A percentile compares a stretch with the other conserved stretches of the same genome.
phyloP scores from a whole-genome alignment of 1,140 invertebrate genomes.

The Augochlora pura region DNA sequence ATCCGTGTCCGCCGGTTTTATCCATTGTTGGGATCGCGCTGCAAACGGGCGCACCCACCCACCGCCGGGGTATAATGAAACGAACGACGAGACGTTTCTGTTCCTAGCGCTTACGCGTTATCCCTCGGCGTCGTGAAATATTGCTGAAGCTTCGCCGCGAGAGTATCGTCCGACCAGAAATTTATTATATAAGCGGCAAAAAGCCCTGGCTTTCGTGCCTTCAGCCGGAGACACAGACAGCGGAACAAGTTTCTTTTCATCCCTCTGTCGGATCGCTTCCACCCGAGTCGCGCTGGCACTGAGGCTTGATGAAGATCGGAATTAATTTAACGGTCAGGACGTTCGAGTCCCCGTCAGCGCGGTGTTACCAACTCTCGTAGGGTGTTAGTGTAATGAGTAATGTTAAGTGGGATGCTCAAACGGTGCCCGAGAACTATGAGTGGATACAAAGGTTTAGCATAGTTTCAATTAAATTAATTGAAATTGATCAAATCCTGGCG shows the following conservation, averaged over 20 bases:
- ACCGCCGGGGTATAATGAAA: constrained; percentile 19
- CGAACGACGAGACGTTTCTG: constrained; percentile 8
- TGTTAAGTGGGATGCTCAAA: too few relatives aligned
- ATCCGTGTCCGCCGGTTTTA: constrained; percentile 26
- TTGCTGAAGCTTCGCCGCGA: constrained; percentile 13
- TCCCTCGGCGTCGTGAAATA: constrained; percentile 31
- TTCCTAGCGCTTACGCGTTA: constrained; percentile 16
- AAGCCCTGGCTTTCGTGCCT: not conserved
- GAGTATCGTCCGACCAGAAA: not conserved
- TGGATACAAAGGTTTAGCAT: too few relatives aligned
- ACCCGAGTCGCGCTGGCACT: not conserved
- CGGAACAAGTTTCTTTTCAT: not conserved
- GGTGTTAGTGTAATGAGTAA: too few relatives aligned
- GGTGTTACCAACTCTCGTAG: too few relatives aligned
- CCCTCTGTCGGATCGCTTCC: not conserved
- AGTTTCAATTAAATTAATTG: too few relatives aligned
- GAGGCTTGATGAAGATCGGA: not conserved
- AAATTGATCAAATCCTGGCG: too few relatives aligned
- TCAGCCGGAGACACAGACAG: not conserved
- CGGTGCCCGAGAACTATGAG: too few relatives aligned
- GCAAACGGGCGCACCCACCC: not conserved
- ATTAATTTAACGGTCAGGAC: not conserved
- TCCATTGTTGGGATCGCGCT: not conserved
- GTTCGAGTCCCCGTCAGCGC: not conserved
- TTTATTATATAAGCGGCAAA: constrained; percentile 33